Percentiles rank a stretch among this genome's conserved stretches.
Conservation (phyloP, 2,888 invertebrate species). For the Alloplasta piceator region DNA sequence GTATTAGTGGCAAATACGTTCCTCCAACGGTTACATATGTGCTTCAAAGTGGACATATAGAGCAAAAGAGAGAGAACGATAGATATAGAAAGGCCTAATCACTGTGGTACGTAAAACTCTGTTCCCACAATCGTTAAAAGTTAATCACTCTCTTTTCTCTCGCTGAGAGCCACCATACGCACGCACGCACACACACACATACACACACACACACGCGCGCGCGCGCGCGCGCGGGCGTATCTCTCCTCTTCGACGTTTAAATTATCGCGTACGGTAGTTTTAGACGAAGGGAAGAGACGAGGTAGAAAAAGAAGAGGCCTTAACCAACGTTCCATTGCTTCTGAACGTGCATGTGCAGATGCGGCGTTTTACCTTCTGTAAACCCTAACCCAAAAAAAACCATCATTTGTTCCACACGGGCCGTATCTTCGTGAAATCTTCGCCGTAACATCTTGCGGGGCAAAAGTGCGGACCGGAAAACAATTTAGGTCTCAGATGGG, state of each 20-base stretch:
- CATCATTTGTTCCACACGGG: conserved; percentile 19
- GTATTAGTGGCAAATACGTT: conserved; percentile 37
- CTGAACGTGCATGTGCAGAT: conserved; percentile 11
- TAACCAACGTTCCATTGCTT: conserved; percentile 37
- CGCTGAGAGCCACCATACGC: not conserved
- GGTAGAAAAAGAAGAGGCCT: not conserved
- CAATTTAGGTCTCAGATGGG: conserved; percentile 14
- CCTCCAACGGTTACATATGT: not conserved
- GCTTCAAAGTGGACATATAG: not conserved
- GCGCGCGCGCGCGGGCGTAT: conserved; percentile 4
- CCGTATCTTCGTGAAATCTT: not conserved
- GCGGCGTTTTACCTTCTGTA: conserved; percentile 20
- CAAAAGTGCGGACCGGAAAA: conserved; percentile 3
- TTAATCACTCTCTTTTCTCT: conserved; percentile 52
- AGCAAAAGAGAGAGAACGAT: conserved; percentile 6
- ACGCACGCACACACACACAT: not conserved
- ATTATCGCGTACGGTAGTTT: conserved; percentile 26
- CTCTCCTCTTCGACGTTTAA: conserved; percentile 34
- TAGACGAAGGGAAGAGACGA: conserved; percentile 1
- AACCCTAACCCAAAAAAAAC: not conserved
- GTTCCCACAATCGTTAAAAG: conserved; percentile 64
- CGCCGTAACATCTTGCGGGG: not conserved
- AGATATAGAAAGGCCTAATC: conserved; percentile 42
- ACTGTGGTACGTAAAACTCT: conserved; percentile 53
- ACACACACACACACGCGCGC: not conserved